phyloP scores from a whole-genome alignment of 92 coral and sea anemone genomes.

The Phymanthus crucifer region DNA sequence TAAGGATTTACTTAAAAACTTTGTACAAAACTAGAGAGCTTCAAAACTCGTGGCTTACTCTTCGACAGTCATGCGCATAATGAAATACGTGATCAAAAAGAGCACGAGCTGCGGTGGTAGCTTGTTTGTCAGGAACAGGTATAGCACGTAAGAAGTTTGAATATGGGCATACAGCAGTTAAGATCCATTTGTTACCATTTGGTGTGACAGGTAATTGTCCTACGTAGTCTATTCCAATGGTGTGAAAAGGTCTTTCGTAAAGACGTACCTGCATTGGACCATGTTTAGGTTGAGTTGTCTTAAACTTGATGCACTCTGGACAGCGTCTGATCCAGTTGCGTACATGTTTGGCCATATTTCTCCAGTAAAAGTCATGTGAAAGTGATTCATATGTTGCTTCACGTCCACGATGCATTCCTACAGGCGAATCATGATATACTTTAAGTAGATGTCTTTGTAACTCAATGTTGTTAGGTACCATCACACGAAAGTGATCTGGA shows the following conservation, averaged over 20 bases:
- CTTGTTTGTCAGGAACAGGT: conserved; percentile 55
- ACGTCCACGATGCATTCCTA: conserved; percentile 59
- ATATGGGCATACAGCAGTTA: conserved; percentile 27
- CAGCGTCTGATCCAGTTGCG: conserved; percentile 60
- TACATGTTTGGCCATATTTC: conserved; percentile 53
- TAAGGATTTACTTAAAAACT: too few species aligned
- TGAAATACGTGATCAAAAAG: conserved; percentile 9
- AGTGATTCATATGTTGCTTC: conserved; percentile 59
- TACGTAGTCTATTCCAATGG: conserved; percentile 50
- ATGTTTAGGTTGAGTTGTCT: conserved; percentile 35
- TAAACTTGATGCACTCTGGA: conserved; percentile 48
- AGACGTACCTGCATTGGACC: conserved; percentile 58
- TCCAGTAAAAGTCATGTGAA: conserved; percentile 52
- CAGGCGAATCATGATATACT: conserved; percentile 44
- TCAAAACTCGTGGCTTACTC: too few species aligned
- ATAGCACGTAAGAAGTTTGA: conserved; percentile 21
- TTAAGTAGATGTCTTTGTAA: conserved; percentile 21
- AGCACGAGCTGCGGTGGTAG: conserved; percentile 46
- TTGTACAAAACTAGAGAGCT: too few species aligned
- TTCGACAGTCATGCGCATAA: too few species aligned
- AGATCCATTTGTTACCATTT: conserved; percentile 49
- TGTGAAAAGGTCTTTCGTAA: conserved; percentile 53
- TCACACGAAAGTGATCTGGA: conserved; percentile 31
- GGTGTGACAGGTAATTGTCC: conserved; percentile 31
- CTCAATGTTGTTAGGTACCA: conserved; percentile 38